Evolutionary conservation across 2,888 invertebrate species (phyloP).

Genomic region (Cheilosia impressa): DNA sequence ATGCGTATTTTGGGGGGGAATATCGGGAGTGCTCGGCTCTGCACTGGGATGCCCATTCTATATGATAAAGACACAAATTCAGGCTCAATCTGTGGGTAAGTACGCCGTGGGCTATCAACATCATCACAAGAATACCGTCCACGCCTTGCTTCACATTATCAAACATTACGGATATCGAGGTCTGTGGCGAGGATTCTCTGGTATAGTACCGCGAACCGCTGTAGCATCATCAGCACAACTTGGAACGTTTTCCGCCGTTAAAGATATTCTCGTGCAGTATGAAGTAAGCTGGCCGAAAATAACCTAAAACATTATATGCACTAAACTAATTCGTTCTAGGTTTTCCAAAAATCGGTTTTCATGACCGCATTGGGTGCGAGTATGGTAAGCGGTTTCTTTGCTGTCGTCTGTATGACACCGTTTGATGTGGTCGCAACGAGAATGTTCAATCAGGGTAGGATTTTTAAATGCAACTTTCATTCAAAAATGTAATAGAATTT

Average conservation of each 20-base stretch:
- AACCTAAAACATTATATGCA: too few species aligned
- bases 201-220: constrained; percentile 89
- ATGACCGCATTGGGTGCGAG: constrained; percentile 88
- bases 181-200: constrained; percentile 91
- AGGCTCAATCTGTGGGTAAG: constrained; percentile 87
- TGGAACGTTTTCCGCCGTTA: constrained; percentile 89
- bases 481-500: constrained; percentile 21
- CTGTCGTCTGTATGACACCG: constrained; percentile 92
- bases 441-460: constrained; percentile 92
- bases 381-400: constrained; percentile 90
- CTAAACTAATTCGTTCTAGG: constrained; percentile 75
- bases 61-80: constrained; percentile 93
- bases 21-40: constrained; percentile 89
- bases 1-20: constrained; percentile 79
- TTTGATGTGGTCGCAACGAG: constrained; percentile 94
- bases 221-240: constrained; percentile 94
- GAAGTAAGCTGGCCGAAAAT: constrained; percentile 69
- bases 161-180: constrained; percentile 86
- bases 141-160: constrained; percentile 85
- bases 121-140: constrained; percentile 86
- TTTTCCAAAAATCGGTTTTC: constrained; percentile 84
- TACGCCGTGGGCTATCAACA: constrained; percentile 95
- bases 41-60: constrained; percentile 90
- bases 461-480: constrained; percentile 60
- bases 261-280: constrained; percentile 84